Percentiles rank a stretch among this genome's conserved stretches.
Conservation (phyloP, 2,888 invertebrate genomes). For the Drosophila putrida region DNA sequence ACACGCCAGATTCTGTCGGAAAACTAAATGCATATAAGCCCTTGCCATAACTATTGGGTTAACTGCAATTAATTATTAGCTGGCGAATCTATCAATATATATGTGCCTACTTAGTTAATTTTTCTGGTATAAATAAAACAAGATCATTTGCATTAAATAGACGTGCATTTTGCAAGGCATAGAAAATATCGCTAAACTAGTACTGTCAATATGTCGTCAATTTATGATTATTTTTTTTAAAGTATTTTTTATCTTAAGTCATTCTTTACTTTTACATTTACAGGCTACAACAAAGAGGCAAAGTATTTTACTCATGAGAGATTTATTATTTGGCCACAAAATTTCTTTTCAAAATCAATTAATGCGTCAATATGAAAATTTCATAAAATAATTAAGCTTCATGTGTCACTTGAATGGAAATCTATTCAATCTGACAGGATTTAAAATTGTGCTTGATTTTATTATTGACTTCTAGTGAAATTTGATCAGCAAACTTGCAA, state of each 20-base stretch:
- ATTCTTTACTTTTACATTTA: not conserved
- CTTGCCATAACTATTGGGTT: constrained; percentile 23
- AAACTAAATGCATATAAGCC: not conserved
- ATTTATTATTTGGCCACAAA: constrained; percentile 31
- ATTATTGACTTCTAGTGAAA: constrained; percentile 25
- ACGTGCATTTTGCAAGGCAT: not conserved
- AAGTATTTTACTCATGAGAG: constrained; percentile 6
- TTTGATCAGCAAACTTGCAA: constrained; percentile 17
- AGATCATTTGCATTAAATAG: constrained; percentile 33
- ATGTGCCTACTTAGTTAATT: no score
- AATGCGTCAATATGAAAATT: constrained; percentile 28
- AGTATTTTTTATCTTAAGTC: no score
- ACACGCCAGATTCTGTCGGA: not conserved
- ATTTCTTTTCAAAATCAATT: constrained; percentile 1
- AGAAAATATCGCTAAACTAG: no score
- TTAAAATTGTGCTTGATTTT: constrained; percentile 18
- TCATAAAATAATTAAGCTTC: constrained; percentile 5
- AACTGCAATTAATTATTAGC: not conserved
- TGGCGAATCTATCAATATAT: not conserved
- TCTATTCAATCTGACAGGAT: constrained; percentile 10
- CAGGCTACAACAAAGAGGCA: not conserved
- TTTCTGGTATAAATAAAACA: constrained; percentile 7
- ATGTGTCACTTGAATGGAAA: constrained; percentile 6
- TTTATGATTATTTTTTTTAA: no score
- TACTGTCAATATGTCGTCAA: no score